Evolutionary conservation across 2,113 vertebrate species (phyloP).

Genomic region (Rallus limicola): DNA sequence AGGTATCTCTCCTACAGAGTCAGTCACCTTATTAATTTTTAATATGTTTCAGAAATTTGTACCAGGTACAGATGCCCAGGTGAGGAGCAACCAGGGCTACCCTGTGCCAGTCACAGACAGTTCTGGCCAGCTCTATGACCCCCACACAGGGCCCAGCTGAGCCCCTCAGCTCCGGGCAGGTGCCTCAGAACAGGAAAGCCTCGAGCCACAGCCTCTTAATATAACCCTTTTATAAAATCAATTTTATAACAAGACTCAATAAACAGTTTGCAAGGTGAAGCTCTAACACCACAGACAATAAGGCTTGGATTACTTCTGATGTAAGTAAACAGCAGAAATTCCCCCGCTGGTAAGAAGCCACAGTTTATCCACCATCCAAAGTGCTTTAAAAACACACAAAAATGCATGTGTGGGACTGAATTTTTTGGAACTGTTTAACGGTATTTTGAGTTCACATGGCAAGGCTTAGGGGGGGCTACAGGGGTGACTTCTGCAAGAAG

Average conservation of each 20-base stretch:
- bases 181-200: rapidly evolving
- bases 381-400: not conserved
- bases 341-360: not conserved
- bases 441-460: no score
- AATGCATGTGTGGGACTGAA: rapidly evolving
- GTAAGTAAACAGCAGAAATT: not conserved
- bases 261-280: not conserved
- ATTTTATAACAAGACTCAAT: not conserved
- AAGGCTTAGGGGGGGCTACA: no score
- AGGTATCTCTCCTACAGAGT: not conserved
- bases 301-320: not conserved
- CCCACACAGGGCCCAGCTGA: not conserved
- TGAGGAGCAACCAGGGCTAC: no score
- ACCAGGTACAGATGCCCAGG: not conserved
- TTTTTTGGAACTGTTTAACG: not conserved
- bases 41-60: not conserved
- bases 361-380: not conserved
- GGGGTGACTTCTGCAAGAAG: no score
- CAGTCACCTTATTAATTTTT: not conserved
- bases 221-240: not conserved
- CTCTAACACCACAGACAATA: rapidly evolving
- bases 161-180: rapidly evolving
- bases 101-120: not conserved
- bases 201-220: not conserved
- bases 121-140: no score